Percentiles rank a stretch among this genome's conserved stretches.
Evolutionary conservation across 1,140 invertebrate species (phyloP).

Genomic region (Halesus radiatus): DNA sequence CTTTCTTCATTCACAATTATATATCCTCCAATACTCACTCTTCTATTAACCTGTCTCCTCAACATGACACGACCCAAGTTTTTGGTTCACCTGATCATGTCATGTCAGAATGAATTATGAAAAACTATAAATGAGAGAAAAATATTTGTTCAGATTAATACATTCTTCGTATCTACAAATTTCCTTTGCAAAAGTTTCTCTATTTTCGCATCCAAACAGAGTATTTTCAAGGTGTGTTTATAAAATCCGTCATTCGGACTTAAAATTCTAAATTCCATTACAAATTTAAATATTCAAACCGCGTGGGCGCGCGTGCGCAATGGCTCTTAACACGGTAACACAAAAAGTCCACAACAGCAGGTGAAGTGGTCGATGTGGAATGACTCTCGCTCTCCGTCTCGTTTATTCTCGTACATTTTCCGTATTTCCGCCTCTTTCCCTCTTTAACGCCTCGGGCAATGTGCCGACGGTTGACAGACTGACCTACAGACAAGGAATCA

Average conservation of each 20-base stretch:
- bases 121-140: too few species aligned
- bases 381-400: slow-evolving; percentile 11
- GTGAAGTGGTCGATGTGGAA: slow-evolving; percentile 26
- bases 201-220: too few species aligned
- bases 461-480: slow-evolving; percentile 27
- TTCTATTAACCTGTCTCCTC: too few species aligned
- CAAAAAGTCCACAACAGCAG: slow-evolving; percentile 30
- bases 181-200: too few species aligned
- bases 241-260: background rate
- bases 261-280: background rate
- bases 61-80: too few species aligned
- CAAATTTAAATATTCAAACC: background rate
- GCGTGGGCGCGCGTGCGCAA: slow-evolving; percentile 29
- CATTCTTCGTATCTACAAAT: too few species aligned
- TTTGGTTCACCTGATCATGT: too few species aligned
- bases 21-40: too few species aligned
- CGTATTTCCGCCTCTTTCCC: background rate
- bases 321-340: slow-evolving; percentile 41
- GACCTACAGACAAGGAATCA: slow-evolving; percentile 35
- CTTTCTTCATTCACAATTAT: too few species aligned
- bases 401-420: background rate
- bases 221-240: background rate
- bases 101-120: too few species aligned
- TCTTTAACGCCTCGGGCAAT: slow-evolving; percentile 1
- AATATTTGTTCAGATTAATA: too few species aligned